Percentiles rank a stretch among this genome's conserved stretches.
Evolutionary conservation across 2,113 vertebrate genomes (phyloP).

Genomic region (Cromileptes altivelis): DNA sequence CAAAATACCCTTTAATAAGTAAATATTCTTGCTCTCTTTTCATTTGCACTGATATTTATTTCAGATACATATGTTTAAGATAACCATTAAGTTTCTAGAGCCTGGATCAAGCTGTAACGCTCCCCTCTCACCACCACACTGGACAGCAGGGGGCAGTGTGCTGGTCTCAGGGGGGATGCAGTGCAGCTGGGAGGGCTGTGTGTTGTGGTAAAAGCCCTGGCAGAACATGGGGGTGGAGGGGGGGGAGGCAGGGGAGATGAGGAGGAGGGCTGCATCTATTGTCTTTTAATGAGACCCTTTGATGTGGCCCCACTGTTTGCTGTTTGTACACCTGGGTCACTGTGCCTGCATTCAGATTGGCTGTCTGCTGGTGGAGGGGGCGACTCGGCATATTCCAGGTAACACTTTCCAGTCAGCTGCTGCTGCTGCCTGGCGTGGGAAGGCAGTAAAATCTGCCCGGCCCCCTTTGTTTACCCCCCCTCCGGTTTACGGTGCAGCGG

Average conservation of each 20-base stretch:
- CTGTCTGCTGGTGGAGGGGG: slow-evolving; percentile 59
- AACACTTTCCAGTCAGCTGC: slow-evolving; percentile 79
- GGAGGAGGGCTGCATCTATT: slow-evolving; percentile 74
- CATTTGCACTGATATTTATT: not conserved
- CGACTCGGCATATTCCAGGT: slow-evolving; percentile 76
- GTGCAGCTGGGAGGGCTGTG: slow-evolving; percentile 24
- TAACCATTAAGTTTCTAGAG: not conserved
- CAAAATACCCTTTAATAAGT: not conserved
- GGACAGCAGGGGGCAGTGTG: slow-evolving; percentile 72
- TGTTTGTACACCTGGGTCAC: slow-evolving; percentile 87
- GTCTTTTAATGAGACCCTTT: slow-evolving; percentile 87
- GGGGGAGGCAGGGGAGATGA: slow-evolving; percentile 13
- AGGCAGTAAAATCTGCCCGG: slow-evolving; percentile 78
- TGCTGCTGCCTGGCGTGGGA: slow-evolving; percentile 82
- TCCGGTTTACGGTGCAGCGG: slow-evolving; percentile 74
- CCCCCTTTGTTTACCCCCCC: slow-evolving; percentile 79
- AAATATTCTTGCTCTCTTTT: not conserved
- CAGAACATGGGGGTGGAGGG: not conserved
- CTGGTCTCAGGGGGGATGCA: slow-evolving; percentile 6
- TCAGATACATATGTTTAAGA: not conserved
- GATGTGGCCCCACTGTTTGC: slow-evolving; percentile 82
- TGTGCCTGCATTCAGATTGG: slow-evolving; percentile 72
- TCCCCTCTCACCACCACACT: not conserved
- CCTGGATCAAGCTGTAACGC: too few species aligned
- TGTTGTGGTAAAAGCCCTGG: slow-evolving; percentile 46